Evolutionary conservation across 1,140 invertebrate genomes (phyloP).

Genomic region (Hydropsyche tenuis): DNA sequence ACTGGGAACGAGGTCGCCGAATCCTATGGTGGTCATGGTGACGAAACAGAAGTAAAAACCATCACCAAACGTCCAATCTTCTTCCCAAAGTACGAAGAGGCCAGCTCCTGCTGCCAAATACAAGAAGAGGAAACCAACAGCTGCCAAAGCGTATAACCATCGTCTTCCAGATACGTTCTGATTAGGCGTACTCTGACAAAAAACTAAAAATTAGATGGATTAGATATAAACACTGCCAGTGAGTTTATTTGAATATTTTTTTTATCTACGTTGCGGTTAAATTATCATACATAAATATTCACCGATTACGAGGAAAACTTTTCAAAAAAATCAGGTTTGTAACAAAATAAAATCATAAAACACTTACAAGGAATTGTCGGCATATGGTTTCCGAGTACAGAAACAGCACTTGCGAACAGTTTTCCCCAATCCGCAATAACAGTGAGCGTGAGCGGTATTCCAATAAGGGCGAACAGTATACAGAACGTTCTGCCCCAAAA

Average conservation of each 20-base stretch:
- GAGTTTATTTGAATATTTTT: not conserved
- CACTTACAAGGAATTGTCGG: conserved; percentile 54
- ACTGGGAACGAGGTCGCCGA: conserved; percentile 91
- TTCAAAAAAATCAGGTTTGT: no score
- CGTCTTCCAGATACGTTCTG: conserved; percentile 59
- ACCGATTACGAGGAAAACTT: not conserved
- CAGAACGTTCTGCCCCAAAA: conserved; percentile 85
- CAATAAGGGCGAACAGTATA: conserved; percentile 91
- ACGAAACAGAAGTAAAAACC: conserved; percentile 95
- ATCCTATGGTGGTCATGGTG: conserved; percentile 94
- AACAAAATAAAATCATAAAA: no score
- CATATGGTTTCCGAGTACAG: conserved; percentile 67
- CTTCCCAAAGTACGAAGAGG: conserved; percentile 78
- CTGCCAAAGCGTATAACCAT: conserved; percentile 72
- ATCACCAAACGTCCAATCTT: conserved; percentile 90
- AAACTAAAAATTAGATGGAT: conserved; percentile 53
- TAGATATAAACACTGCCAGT: conserved; percentile 4
- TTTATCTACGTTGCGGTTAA: no score
- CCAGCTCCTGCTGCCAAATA: conserved; percentile 81
- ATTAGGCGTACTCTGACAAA: conserved; percentile 52
- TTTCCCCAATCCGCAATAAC: conserved; percentile 92
- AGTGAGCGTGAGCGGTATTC: conserved; percentile 90
- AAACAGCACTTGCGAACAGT: conserved; percentile 82
- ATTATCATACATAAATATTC: no score
- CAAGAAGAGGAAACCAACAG: conserved; percentile 75